A percentile compares a stretch with the other conserved stretches of the same genome.
Evolutionary conservation across 2,113 vertebrate species (phyloP).

Genomic region (Amphilophus citrinellus): DNA sequence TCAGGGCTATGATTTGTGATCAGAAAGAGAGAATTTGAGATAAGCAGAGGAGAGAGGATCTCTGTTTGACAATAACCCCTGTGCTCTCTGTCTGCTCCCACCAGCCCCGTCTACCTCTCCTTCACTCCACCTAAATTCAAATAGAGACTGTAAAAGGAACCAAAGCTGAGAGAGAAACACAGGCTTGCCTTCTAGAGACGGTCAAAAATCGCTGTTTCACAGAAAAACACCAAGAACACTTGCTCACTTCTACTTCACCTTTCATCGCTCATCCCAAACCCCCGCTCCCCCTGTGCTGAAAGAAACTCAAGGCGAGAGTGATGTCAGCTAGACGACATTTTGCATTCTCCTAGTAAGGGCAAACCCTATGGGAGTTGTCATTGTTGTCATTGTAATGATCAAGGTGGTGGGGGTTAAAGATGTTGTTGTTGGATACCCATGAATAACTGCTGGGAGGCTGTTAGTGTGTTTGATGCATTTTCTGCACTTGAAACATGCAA

Average conservation of each 20-base stretch:
- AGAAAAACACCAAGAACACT: background rate
- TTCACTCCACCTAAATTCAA: slow-evolving; percentile 24
- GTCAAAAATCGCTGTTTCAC: background rate
- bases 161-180: background rate
- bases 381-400: background rate
- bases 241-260: slow-evolving; percentile 10
- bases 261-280: background rate
- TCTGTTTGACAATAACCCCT: slow-evolving; percentile 52
- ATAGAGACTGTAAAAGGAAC: slow-evolving; percentile 21
- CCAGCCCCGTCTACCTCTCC: slow-evolving; percentile 31
- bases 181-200: background rate
- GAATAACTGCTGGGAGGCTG: background rate
- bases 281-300: slow-evolving; percentile 19
- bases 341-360: background rate
- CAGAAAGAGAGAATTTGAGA: slow-evolving; percentile 54
- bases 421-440: background rate
- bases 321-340: slow-evolving; percentile 31
- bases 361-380: background rate
- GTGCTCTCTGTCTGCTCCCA: slow-evolving; percentile 42
- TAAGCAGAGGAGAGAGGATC: slow-evolving; percentile 52
- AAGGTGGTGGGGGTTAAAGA: background rate
- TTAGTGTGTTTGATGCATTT: background rate
- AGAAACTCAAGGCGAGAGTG: slow-evolving; percentile 1
- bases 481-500: background rate
- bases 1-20: slow-evolving; percentile 58